Percentiles rank a stretch among this genome's conserved stretches.
Conservation (phyloP, 2,888 invertebrate species). For the Amiota communis region DNA sequence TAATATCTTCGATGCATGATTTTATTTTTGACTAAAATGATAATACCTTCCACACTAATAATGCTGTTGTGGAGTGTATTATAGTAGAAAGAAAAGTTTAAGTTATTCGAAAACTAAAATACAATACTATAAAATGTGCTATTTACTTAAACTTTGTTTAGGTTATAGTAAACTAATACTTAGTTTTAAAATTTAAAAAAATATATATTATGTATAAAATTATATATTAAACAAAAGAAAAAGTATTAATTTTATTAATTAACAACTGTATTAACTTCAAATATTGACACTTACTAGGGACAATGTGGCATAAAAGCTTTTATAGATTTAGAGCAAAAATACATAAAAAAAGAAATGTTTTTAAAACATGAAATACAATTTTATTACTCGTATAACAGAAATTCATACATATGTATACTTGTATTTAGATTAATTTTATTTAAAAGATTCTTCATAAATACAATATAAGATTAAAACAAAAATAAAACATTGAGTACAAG, state of each 20-base stretch:
- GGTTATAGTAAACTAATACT: not conserved
- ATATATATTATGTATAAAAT: not conserved
- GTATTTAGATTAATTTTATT: no score
- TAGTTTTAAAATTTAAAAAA: not conserved
- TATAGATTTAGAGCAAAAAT: constrained; percentile 7
- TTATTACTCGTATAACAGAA: constrained; percentile 26
- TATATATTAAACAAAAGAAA: not conserved
- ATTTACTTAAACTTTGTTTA: no score
- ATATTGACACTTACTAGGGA: constrained; percentile 38
- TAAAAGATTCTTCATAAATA: no score
- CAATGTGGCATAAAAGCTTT: constrained; percentile 25
- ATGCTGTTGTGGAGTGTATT: not conserved
- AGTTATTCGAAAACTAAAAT: not conserved
- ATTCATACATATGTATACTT: no score
- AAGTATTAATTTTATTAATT: constrained; percentile 9
- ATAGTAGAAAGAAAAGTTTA: not conserved
- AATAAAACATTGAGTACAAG: no score
- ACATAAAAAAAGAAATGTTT: not conserved
- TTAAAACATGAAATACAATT: constrained; percentile 2
- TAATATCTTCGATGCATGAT: no score
- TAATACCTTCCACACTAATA: no score
- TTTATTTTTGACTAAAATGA: no score
- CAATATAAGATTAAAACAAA: no score
- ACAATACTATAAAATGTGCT: no score
- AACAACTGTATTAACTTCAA: not conserved